Conservation (phyloP, 2,113 vertebrate species). For the Odontophorus gujanensis region DNA sequence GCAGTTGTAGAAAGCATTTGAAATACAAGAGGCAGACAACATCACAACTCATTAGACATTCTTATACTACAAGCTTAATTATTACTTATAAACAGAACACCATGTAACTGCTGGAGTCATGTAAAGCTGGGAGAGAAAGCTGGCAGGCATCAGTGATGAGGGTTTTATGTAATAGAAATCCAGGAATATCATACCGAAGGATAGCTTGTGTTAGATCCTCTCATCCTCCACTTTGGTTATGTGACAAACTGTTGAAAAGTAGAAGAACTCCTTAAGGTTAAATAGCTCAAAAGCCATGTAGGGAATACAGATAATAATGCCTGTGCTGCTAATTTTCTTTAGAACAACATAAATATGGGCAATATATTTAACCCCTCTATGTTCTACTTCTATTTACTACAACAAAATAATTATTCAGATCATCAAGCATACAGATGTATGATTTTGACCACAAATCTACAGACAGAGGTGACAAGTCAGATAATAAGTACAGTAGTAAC, state of each 20-base stretch:
- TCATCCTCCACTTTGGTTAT: background rate
- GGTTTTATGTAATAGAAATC: background rate
- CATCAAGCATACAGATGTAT: background rate
- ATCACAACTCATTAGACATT: background rate
- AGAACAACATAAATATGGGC: background rate
- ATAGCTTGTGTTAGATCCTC: background rate
- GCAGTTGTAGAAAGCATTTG: background rate
- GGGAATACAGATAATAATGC: rapidly evolving
- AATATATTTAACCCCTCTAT: background rate
- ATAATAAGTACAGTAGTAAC: background rate
- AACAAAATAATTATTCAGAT: background rate
- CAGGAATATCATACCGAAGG: background rate
- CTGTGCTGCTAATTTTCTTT: background rate
- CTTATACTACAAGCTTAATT: background rate
- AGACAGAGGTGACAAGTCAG: background rate
- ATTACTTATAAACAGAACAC: background rate
- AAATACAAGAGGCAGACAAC: background rate
- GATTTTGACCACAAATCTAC: background rate
- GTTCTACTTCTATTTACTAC: background rate
- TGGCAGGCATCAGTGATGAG: rapidly evolving
- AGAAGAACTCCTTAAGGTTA: background rate
- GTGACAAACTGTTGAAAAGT: background rate
- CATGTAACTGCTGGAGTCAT: background rate
- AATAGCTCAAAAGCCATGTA: background rate
- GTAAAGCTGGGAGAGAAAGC: background rate